Conservation (phyloP, 2,113 vertebrate species). For the Ceratotherium simum region DNA sequence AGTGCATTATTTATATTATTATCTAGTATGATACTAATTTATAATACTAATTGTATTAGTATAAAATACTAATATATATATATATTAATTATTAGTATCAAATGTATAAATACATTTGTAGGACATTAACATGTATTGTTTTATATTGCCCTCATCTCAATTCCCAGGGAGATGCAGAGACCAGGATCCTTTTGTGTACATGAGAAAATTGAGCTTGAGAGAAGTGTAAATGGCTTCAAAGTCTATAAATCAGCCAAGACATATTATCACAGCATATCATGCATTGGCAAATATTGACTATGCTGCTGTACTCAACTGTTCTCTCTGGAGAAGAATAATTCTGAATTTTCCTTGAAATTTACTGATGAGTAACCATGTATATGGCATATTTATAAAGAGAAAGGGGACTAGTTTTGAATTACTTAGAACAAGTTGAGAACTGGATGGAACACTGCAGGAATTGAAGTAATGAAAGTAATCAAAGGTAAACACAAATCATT, state of each 20-base stretch:
- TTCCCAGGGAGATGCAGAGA: neutral
- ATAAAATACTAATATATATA: too few species aligned
- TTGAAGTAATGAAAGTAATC: neutral
- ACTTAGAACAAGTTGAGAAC: neutral
- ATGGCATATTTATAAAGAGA: neutral
- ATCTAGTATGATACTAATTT: too few species aligned
- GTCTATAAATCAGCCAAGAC: neutral
- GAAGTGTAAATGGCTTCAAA: neutral
- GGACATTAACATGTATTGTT: neutral
- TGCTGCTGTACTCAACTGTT: neutral
- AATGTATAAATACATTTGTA: neutral
- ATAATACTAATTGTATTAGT: too few species aligned
- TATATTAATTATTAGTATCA: too few species aligned
- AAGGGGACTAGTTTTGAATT: neutral
- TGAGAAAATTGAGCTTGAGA: neutral
- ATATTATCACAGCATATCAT: neutral
- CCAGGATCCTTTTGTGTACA: neutral
- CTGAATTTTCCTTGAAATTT: slow-evolving; percentile 24
- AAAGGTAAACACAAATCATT: neutral
- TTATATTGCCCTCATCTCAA: neutral
- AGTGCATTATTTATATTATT: neutral
- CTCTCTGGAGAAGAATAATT: neutral
- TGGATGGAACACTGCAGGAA: neutral
- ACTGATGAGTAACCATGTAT: neutral
- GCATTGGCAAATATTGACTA: neutral